phyloP scores from a whole-genome alignment of 23 tunicate species.

The Ciona savignyi region DNA sequence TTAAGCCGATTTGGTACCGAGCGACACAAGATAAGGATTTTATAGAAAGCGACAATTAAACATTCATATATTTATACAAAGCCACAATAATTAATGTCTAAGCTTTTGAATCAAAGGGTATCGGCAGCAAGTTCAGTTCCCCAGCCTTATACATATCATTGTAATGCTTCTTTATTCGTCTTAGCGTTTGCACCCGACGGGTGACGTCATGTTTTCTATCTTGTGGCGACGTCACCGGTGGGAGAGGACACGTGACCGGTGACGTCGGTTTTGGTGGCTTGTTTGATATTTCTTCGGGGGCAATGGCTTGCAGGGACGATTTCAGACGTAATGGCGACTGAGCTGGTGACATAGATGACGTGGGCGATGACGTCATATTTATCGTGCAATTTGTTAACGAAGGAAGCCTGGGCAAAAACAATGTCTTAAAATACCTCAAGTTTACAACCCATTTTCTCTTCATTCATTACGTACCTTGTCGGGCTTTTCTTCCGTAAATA shows the following conservation, averaged over 20 bases:
- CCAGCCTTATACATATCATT: slow-evolving; percentile 9
- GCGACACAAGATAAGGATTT: too few relatives aligned
- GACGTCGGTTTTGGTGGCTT: background rate
- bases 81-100: too few relatives aligned
- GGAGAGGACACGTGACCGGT: background rate
- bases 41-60: too few relatives aligned
- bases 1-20: too few relatives aligned
- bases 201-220: background rate
- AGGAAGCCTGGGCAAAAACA: background rate
- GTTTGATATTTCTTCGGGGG: background rate
- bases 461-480: background rate
- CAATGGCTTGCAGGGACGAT: background rate
- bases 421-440: too few relatives aligned
- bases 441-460: too few relatives aligned
- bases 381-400: background rate
- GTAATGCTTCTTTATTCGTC: slow-evolving; percentile 4
- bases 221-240: background rate
- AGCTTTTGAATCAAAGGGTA: background rate
- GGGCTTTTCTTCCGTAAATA: background rate
- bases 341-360: background rate
- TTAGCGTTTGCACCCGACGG: background rate
- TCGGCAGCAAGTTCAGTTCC: background rate
- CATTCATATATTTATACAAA: too few relatives aligned
- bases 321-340: background rate
- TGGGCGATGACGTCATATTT: background rate